Percentiles rank a stretch among this genome's conserved stretches.
phyloP scores from a whole-genome alignment of 2,113 vertebrate species.

The Psammodynastes pulverulentus region DNA sequence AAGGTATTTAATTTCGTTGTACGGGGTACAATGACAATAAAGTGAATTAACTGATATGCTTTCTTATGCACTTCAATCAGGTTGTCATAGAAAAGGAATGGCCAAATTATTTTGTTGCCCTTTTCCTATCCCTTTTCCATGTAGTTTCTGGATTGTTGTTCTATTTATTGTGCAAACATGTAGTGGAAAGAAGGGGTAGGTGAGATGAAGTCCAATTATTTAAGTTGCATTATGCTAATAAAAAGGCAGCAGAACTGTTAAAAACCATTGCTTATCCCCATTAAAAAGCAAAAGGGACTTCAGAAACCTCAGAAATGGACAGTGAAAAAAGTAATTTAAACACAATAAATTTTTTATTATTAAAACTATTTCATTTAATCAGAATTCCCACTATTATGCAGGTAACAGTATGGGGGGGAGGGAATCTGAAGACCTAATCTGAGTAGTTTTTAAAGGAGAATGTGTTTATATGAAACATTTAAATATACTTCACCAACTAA shows the following conservation, averaged over 20 bases:
- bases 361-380: background rate
- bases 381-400: background rate
- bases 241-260: background rate
- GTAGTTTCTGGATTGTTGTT: too few species aligned
- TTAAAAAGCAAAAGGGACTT: background rate
- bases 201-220: background rate
- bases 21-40: too few species aligned
- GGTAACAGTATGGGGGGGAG: background rate
- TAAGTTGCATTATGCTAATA: background rate
- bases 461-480: background rate
- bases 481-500: constrained; percentile 11
- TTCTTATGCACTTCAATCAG: background rate
- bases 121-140: background rate
- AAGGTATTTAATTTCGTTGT: too few species aligned
- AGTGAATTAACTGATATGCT: too few species aligned
- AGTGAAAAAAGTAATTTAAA: background rate
- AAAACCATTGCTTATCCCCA: background rate
- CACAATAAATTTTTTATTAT: background rate
- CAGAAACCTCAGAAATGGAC: background rate
- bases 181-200: background rate
- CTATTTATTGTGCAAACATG: background rate
- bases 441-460: background rate
- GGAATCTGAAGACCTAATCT: background rate
- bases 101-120: background rate
- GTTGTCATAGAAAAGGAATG: background rate